phyloP scores from a whole-genome alignment of 1,140 invertebrate genomes.

The Penaeus chinensis region DNA sequence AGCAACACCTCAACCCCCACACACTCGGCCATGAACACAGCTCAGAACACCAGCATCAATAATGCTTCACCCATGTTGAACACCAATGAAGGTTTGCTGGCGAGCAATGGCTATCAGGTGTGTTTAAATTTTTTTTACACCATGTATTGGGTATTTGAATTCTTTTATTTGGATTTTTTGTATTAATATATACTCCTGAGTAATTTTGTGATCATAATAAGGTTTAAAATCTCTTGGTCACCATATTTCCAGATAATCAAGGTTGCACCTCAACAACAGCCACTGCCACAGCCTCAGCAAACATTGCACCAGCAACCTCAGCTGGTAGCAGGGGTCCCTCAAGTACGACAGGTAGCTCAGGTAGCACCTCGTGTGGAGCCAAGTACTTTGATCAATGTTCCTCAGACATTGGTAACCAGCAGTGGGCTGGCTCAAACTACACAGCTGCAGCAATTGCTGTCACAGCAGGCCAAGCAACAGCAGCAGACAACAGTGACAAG shows the following conservation, averaged over 20 bases:
- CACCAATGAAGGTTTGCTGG: not conserved
- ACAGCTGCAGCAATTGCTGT: slow-evolving; percentile 44
- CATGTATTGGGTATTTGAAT: no score
- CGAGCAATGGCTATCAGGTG: no score
- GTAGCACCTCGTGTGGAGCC: slow-evolving; percentile 31
- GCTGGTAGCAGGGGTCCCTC: not conserved
- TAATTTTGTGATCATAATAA: not conserved
- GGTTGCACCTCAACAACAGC: not conserved
- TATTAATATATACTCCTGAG: no score
- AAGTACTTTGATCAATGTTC: slow-evolving; percentile 1
- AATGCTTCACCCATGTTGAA: not conserved
- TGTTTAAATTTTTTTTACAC: no score
- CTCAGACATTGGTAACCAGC: slow-evolving; percentile 2
- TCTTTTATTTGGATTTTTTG: no score
- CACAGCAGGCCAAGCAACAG: not conserved
- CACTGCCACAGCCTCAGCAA: not conserved
- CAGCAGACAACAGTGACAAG: not conserved
- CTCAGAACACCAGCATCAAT: slow-evolving; percentile 1
- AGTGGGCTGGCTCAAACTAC: not conserved
- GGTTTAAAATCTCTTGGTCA: no score
- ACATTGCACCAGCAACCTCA: slow-evolving; percentile 19
- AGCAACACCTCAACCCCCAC: not conserved
- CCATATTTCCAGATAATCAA: no score
- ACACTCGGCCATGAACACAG: not conserved
- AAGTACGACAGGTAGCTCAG: slow-evolving; percentile 47